phyloP scores from a whole-genome alignment of 2,888 invertebrate genomes.

The Exephanes ischioxanthus region DNA sequence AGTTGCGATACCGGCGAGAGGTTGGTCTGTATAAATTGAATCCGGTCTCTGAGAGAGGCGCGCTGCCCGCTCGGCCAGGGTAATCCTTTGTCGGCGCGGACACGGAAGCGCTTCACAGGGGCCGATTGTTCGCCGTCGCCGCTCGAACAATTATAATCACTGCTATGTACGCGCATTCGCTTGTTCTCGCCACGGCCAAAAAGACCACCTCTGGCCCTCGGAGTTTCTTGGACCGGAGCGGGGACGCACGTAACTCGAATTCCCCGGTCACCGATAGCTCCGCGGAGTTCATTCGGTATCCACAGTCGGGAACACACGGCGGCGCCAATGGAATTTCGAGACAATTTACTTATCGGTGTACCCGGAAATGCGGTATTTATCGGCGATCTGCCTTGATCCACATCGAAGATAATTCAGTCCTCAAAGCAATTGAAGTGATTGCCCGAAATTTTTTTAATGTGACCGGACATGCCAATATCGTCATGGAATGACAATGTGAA shows the following conservation, averaged over 20 bases:
- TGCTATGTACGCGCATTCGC: constrained; percentile 16
- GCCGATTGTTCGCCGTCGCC: constrained; percentile 45
- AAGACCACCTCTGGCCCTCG: not conserved
- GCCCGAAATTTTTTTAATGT: too few species aligned
- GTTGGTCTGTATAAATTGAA: constrained; percentile 43
- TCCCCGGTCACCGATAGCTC: constrained; percentile 1
- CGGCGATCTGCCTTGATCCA: not conserved
- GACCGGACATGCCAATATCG: too few species aligned
- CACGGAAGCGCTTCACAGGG: constrained; percentile 26
- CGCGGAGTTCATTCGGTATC: not conserved
- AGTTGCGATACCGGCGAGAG: constrained; percentile 9
- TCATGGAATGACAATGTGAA: too few species aligned
- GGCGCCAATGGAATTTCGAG: not conserved
- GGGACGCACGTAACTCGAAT: not conserved
- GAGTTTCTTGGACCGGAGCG: not conserved
- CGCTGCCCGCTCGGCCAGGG: constrained; percentile 34
- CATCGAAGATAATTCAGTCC: too few species aligned
- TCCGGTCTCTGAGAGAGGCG: constrained; percentile 16
- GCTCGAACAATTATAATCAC: constrained; percentile 58
- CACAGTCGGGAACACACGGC: not conserved
- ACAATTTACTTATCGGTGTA: not conserved
- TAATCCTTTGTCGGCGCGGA: constrained; percentile 52
- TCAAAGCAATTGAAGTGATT: too few species aligned
- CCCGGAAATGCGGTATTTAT: not conserved
- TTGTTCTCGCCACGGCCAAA: constrained; percentile 27